These are phyloP conservation scores for Ptychobarbus kaznakovi DNA, from an alignment of 2,797 vertebrate genomes.

Conservation along the genomic window DNA sequence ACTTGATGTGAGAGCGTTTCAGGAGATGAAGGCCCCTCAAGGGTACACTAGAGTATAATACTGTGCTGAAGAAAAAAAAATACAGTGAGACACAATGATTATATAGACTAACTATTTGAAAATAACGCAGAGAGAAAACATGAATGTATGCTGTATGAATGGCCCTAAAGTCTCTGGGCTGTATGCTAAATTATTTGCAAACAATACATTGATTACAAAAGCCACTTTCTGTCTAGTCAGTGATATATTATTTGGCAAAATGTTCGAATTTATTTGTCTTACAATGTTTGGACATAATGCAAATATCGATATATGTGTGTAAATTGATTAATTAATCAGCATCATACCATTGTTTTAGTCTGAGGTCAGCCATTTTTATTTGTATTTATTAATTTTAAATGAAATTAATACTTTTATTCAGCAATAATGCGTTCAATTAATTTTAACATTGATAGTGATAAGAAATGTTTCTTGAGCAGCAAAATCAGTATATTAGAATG, in stretches of 20 bases:
- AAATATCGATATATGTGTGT: neutral
- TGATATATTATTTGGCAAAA: neutral
- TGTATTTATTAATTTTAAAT: neutral
- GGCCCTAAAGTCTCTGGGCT: no score
- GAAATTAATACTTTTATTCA: neutral
- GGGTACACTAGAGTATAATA: conserved; percentile 42
- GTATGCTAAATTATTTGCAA: neutral
- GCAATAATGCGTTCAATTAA: neutral
- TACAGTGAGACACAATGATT: neutral
- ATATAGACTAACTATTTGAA: neutral
- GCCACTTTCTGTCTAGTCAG: neutral
- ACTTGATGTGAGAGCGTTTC: conserved; percentile 60
- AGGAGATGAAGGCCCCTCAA: conserved; percentile 56
- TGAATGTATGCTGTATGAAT: neutral
- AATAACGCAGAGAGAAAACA: neutral
- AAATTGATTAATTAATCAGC: no score
- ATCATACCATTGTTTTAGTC: no score
- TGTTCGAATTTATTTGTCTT: neutral
- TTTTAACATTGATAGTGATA: neutral
- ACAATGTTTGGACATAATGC: neutral
- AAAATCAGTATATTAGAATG: no score
- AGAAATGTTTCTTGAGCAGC: neutral
- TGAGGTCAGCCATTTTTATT: no score
- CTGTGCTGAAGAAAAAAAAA: neutral
- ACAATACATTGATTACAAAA: neutral